Percentiles rank a stretch among this genome's conserved stretches.
phyloP scores from a whole-genome alignment of 2,113 vertebrate species.

The Xenopus tropicalis region DNA sequence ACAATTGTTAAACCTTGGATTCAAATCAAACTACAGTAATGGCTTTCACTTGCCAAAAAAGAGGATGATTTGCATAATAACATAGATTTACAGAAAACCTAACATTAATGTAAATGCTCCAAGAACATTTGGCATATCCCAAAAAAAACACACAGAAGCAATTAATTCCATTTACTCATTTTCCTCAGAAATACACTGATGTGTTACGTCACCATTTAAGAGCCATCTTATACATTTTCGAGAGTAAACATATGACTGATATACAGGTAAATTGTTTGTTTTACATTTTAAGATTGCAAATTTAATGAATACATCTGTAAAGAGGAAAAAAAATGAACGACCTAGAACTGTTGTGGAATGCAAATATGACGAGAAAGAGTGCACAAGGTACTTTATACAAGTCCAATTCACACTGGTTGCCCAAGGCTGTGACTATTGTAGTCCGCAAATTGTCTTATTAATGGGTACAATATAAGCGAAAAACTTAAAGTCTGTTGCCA shows the following conservation, averaged over 20 bases:
- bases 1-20: slow-evolving; percentile 5
- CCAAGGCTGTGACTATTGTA: too few relatives aligned
- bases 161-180: background rate
- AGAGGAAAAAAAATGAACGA: too few relatives aligned
- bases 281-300: too few relatives aligned
- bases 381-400: too few relatives aligned
- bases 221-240: background rate
- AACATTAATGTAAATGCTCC: slow-evolving; percentile 1
- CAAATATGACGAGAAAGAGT: too few relatives aligned
- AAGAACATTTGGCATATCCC: slow-evolving; percentile 5
- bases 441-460: too few relatives aligned
- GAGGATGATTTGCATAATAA: background rate
- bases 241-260: background rate
- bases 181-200: background rate
- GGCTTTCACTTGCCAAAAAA: background rate
- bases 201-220: background rate
- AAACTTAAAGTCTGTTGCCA: too few relatives aligned
- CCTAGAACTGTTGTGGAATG: too few relatives aligned
- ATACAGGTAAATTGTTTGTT: too few relatives aligned
- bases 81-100: background rate
- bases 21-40: slow-evolving; percentile 2
- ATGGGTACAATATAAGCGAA: too few relatives aligned
- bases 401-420: too few relatives aligned
- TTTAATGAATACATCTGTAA: too few relatives aligned
- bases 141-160: background rate